Evolutionary conservation across 2,888 invertebrate genomes (phyloP), one percentile per base, ranked within the genome.

Genomic region (Panzeria rudis): DNA sequence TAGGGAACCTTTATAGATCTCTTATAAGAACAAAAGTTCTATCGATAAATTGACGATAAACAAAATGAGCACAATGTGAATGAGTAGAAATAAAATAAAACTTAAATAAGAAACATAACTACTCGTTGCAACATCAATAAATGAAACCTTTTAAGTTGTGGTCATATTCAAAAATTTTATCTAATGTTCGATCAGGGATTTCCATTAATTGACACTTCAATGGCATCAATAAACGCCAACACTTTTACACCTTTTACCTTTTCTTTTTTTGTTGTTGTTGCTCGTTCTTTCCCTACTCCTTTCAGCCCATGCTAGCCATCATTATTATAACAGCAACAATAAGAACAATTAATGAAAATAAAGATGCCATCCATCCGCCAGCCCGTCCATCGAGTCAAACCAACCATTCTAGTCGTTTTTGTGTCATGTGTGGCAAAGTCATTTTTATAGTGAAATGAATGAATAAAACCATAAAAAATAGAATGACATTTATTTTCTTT

Each of bases 191-290:
- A 87, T 87, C 87, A 64, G 82, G 79, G 82, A 56, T 79, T 72
- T 84, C 78, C 86, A 83, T 86, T 87, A 87, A 87, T 87, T 87
- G 87, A 87, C 86, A 87, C 84, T 86, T 87, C 87, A 86, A 87
- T 86, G 82, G 86, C 87, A 80, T 56, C 83, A 83, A 80, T 83
- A 86, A 83, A 85, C 85, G 87, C 83, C 87, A 86, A 84, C 85
- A 86, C 17, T 71, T 64, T 80, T 83, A 75, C 81, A 84, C 81
- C 81, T 73, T 76, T 72, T 38, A 71, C 71, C 61, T 44, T 76
- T 15, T 2, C 47, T 47, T 71, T 13, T 47, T 15, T 35, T n/a
- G n/a, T 35, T 7, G 7, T 35, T 35, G 6, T 35, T 35, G 8
- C 35, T 38, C 9, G 11, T 44, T 50, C 32, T 25, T 11, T 25